phyloP scores from a whole-genome alignment of 2,113 vertebrate species.

The Pelobates fuscus region DNA sequence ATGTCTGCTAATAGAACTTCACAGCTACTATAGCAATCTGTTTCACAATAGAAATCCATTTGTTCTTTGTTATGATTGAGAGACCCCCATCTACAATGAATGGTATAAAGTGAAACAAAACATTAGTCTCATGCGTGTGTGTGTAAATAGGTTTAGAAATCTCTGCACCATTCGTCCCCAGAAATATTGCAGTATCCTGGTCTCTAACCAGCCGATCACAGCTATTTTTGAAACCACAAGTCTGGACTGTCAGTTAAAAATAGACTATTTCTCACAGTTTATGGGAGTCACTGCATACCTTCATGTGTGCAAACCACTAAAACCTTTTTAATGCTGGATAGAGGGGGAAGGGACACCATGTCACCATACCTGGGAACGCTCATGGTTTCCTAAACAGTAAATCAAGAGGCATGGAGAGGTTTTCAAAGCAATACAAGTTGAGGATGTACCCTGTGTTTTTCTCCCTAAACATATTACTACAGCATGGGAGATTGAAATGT shows the following conservation, averaged over 20 bases:
- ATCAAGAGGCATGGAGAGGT: too few relatives aligned
- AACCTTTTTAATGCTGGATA: neutral
- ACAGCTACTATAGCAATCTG: too few relatives aligned
- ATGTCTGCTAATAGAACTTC: too few relatives aligned
- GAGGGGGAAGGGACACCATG: neutral
- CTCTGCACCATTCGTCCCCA: neutral
- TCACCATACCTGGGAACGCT: neutral
- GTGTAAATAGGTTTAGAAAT: neutral
- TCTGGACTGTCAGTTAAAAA: neutral
- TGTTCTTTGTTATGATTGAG: too few relatives aligned
- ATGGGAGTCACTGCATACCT: neutral
- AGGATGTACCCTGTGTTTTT: too few relatives aligned
- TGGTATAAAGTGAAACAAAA: too few relatives aligned
- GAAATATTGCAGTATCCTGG: neutral
- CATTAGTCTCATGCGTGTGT: too few relatives aligned
- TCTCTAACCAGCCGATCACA: neutral
- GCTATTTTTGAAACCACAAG: constrained; percentile 1
- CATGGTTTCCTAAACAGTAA: neutral
- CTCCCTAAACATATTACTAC: too few relatives aligned
- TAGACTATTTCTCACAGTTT: neutral
- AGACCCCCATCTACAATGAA: too few relatives aligned
- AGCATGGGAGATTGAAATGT: too few relatives aligned
- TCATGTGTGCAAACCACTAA: neutral
- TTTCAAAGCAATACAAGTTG: too few relatives aligned
- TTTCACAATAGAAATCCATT: too few relatives aligned